Evolutionary conservation across 2,888 invertebrate genomes (phyloP).

Genomic region (Lepetodrilus schrolli): DNA sequence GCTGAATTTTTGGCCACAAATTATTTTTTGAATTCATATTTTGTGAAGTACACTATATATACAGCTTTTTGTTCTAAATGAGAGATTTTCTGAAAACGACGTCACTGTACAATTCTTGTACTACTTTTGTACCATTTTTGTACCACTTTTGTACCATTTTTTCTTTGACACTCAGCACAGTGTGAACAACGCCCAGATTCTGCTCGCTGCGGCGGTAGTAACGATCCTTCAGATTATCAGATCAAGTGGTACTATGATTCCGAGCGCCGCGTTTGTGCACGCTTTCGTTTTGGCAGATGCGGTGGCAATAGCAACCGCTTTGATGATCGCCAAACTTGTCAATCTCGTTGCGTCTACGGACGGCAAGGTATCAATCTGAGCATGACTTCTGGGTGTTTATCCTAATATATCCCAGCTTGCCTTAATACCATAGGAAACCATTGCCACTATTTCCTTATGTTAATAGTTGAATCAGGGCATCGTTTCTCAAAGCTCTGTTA

Average conservation of each 20-base stretch:
- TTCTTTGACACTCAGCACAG: background rate
- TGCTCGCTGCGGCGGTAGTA: slow-evolving; percentile 6
- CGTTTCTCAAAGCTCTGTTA: no score
- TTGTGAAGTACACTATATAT: no score
- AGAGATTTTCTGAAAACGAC: no score
- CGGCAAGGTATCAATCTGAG: background rate
- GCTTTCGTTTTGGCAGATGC: slow-evolving; percentile 82
- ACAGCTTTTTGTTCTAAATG: no score
- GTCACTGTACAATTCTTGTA: no score
- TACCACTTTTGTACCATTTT: background rate
- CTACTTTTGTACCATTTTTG: no score
- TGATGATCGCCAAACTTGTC: slow-evolving; percentile 87
- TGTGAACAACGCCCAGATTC: background rate
- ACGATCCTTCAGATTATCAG: slow-evolving; percentile 36
- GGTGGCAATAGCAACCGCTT: slow-evolving; percentile 78
- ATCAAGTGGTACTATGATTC: slow-evolving; percentile 60
- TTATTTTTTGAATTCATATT: no score
- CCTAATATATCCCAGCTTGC: background rate
- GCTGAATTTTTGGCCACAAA: background rate
- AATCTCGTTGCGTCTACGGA: slow-evolving; percentile 68
- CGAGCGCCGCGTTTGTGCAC: slow-evolving; percentile 81
- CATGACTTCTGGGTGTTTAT: background rate
- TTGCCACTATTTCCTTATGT: background rate
- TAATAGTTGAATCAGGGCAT: background rate
- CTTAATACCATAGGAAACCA: no score